A percentile compares a stretch with the other conserved stretches of the same genome.
phyloP scores from a whole-genome alignment of 2,888 invertebrate genomes.

The Philhelius pedissequus region DNA sequence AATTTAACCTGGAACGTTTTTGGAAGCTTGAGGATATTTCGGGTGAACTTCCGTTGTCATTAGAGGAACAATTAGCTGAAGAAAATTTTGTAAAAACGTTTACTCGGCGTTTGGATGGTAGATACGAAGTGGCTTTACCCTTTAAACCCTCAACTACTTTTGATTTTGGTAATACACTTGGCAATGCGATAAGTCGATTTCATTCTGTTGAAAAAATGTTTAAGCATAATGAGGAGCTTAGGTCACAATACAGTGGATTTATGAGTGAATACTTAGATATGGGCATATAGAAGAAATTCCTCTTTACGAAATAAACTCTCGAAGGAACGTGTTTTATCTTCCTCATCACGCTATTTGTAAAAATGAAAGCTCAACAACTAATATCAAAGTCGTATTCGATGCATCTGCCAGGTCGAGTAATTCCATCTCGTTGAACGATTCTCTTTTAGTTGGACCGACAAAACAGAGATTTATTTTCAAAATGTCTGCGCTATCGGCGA shows the following conservation, averaged over 20 bases:
- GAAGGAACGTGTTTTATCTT: too few relatives aligned
- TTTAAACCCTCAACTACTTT: neutral
- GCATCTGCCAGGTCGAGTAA: neutral
- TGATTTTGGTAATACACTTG: neutral
- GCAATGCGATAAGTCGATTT: slow-evolving; percentile 29
- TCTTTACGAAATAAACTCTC: too few relatives aligned
- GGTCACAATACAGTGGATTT: slow-evolving; percentile 10
- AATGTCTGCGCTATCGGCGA: neutral
- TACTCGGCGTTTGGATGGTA: neutral
- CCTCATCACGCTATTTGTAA: neutral
- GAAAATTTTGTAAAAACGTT: neutral
- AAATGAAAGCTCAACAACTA: neutral
- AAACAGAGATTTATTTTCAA: neutral
- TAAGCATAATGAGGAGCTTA: slow-evolving; percentile 1
- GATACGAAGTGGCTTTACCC: neutral
- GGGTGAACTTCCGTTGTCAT: neutral
- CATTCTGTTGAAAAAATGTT: slow-evolving; percentile 5
- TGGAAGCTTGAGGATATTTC: neutral
- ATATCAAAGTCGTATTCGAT: neutral
- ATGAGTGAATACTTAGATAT: slow-evolving; percentile 7
- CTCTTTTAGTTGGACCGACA: neutral
- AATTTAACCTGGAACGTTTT: neutral
- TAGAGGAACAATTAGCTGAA: neutral
- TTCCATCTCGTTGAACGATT: neutral
- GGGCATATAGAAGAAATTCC: neutral